Evolutionary conservation across 1,140 invertebrate species (phyloP).

Genomic region (Drosophila ficusphila): DNA sequence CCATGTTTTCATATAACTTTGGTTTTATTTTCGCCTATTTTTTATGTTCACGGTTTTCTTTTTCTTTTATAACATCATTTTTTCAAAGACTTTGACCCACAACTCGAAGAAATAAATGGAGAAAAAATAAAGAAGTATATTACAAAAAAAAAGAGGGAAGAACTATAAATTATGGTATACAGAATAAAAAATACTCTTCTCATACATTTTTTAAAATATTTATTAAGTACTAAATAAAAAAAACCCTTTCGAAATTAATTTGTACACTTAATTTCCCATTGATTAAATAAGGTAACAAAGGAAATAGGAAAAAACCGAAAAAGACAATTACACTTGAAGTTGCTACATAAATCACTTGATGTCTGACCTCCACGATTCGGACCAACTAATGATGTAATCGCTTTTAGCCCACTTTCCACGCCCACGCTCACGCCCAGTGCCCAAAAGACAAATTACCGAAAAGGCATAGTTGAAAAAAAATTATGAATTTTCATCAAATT

Average conservation of each 20-base stretch:
- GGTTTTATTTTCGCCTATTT: slow-evolving; percentile 44
- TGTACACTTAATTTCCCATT: neutral
- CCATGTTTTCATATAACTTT: slow-evolving; percentile 67
- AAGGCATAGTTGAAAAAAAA: slow-evolving; percentile 8
- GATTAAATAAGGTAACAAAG: neutral
- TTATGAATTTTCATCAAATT: slow-evolving; percentile 46
- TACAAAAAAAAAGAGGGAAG: neutral
- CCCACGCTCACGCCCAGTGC: slow-evolving; percentile 29
- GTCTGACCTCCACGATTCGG: slow-evolving; percentile 30
- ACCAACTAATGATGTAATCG: slow-evolving; percentile 30
- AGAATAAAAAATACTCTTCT: neutral
- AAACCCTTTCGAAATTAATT: too few relatives aligned
- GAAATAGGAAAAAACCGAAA: slow-evolving; percentile 2
- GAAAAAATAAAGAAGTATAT: neutral
- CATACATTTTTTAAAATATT: neutral
- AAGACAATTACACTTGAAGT: slow-evolving; percentile 31
- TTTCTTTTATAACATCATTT: slow-evolving; percentile 68
- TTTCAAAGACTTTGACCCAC: slow-evolving; percentile 77
- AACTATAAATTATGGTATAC: neutral
- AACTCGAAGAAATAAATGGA: slow-evolving; percentile 38
- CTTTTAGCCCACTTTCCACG: slow-evolving; percentile 30
- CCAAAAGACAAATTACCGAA: slow-evolving; percentile 24
- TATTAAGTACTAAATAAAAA: too few relatives aligned
- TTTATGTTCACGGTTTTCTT: slow-evolving; percentile 55
- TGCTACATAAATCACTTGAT: slow-evolving; percentile 10